Evolutionary conservation across 2,113 vertebrate species (phyloP), one percentile per base, ranked within the genome.

Genomic region (Brienomyrus brachyistius): DNA sequence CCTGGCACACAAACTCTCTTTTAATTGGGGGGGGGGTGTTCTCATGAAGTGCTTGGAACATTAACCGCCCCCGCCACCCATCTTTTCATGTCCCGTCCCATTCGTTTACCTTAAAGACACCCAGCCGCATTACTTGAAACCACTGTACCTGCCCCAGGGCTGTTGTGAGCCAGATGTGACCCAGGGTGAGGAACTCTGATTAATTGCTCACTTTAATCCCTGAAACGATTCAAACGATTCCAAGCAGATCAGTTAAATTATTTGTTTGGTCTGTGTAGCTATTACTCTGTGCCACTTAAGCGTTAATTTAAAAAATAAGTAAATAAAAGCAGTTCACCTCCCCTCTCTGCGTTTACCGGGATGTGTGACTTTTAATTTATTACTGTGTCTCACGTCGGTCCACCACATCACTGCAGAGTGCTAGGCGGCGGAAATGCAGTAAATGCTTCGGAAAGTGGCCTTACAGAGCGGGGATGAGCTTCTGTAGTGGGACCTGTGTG

Each of bases 381-480:
- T 2, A 66, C 31, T 9, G 17, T 5, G n/a, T 8, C 66, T 84
- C 19, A 4, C 2, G 47, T n/a, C 35, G 0, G 45, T 84, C 82
- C 47, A 13, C n/a, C 10, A 48, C 47, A 31, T 31, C 48, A 13
- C 47, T 91, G 90, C 90, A 89, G 92, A 92, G 91, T 89, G 92
- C 56, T 91, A 82, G 17, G 40, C 27, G 48, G 85, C 74, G 48
- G 89, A 90, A 90, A 77, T 40, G 35, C 90, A 90, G 91, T 93
- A 90, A 93, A 93, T 93, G 92, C 93, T 92, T 92, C 90, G 92
- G 91, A 92, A 92, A 92, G 92, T 91, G 94, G 92, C 93, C 93
- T 90, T 91, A 91, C 91, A 90, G 93, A 90, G 93, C 91, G 91
- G 89, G 89, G 89, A 90, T 82, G 77, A 91, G 92, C 89, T 89